These are phyloP conservation scores for Sebastes glaucus DNA, from an alignment of 2,797 vertebrate genomes.

Conservation along the genomic window DNA sequence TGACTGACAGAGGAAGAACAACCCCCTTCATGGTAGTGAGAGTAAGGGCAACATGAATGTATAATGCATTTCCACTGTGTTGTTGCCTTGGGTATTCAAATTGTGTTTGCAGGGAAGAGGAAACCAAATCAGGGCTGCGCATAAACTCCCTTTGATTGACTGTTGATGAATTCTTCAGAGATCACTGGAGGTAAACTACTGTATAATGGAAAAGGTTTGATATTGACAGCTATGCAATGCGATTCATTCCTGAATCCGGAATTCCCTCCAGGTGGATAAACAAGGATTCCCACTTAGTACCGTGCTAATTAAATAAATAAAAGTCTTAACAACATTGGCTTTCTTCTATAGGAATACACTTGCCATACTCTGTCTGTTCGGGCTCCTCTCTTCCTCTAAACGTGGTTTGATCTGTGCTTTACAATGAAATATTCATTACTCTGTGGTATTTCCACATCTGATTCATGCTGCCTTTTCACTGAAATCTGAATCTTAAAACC, in stretches of 20 bases:
- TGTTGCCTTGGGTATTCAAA: slow-evolving; percentile 68
- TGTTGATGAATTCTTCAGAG: slow-evolving; percentile 74
- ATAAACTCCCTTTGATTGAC: slow-evolving; percentile 81
- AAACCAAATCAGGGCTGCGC: slow-evolving; percentile 70
- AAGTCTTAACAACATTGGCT: slow-evolving; percentile 59
- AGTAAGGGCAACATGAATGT: slow-evolving; percentile 65
- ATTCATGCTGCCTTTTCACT: slow-evolving; percentile 45
- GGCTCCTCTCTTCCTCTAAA: slow-evolving; percentile 40
- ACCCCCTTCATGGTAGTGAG: slow-evolving; percentile 42
- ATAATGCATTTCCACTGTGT: slow-evolving; percentile 59
- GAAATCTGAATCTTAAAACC: slow-evolving; percentile 65
- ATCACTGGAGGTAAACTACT: slow-evolving; percentile 77
- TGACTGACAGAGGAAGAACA: slow-evolving; percentile 65
- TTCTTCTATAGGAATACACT: slow-evolving; percentile 32
- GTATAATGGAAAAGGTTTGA: slow-evolving; percentile 76
- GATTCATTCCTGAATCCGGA: slow-evolving; percentile 65
- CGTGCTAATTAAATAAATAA: slow-evolving; percentile 74
- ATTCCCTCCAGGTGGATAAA: slow-evolving; percentile 71
- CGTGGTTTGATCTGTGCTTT: slow-evolving; percentile 52
- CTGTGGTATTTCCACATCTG: slow-evolving; percentile 61
- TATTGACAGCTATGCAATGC: slow-evolving; percentile 76
- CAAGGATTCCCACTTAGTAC: slow-evolving; percentile 66
- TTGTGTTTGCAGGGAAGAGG: slow-evolving; percentile 71
- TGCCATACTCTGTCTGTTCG: slow-evolving; percentile 7
- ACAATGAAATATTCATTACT: slow-evolving; percentile 79